Conservation (phyloP, 23 tunicate species). For the Pegea sp. region DNA sequence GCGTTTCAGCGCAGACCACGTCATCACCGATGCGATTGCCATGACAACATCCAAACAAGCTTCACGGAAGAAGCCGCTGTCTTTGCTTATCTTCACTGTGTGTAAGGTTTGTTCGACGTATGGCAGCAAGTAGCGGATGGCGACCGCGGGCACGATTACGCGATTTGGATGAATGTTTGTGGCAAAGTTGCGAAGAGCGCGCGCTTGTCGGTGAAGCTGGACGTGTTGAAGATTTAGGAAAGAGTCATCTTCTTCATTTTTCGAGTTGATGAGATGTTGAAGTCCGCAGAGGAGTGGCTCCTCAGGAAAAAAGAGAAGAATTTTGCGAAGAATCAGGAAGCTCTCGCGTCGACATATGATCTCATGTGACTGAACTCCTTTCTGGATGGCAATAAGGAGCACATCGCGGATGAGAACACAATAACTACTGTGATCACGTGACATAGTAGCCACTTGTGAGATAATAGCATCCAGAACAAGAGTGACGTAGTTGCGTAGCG, state of each 20-base stretch:
- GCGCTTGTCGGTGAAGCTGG: constrained; percentile 43
- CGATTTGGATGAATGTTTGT: constrained; percentile 1
- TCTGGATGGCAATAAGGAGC: constrained; percentile 19
- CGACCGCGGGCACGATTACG: constrained; percentile 13
- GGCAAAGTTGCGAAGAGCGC: constrained; percentile 52
- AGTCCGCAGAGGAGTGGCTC: constrained; percentile 20
- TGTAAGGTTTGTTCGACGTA: constrained; percentile 32
- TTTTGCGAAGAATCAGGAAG: constrained; percentile 18
- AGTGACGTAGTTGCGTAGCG: constrained; percentile 29
- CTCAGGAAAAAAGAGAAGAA: constrained; percentile 24
- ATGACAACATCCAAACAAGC: constrained; percentile 40
- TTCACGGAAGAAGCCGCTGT: constrained; percentile 18
- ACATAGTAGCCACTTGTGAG: background rate
- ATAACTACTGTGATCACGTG: constrained; percentile 8
- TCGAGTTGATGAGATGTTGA: constrained; percentile 14
- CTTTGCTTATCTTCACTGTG: constrained; percentile 2
- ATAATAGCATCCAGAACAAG: background rate
- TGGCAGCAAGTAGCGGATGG: constrained; percentile 40
- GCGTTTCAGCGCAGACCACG: constrained; percentile 41
- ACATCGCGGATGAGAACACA: constrained; percentile 19
- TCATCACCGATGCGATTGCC: constrained; percentile 23
- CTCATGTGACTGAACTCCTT: constrained; percentile 20
- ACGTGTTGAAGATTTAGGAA: constrained; percentile 60
- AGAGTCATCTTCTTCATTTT: constrained; percentile 39
- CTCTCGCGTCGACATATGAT: constrained; percentile 38